These are phyloP conservation scores for Fregetta grallaria DNA, from an alignment of 2,113 vertebrate genomes.

Conservation along the genomic window DNA sequence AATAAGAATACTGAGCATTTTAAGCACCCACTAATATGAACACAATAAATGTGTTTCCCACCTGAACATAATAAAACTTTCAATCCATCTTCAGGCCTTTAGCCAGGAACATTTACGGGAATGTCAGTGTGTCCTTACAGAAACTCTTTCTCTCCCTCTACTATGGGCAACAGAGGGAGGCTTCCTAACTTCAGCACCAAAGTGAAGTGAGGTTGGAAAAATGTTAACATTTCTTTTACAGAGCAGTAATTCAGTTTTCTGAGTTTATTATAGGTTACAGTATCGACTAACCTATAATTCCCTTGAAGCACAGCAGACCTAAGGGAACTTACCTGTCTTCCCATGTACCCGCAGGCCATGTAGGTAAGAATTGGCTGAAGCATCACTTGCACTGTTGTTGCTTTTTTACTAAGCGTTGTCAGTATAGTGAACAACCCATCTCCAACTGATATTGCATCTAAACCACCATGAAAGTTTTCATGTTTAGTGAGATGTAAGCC, in stretches of 20 bases:
- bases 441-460: constrained; percentile 97
- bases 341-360: constrained; percentile 99
- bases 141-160: background rate
- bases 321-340: constrained; percentile 85
- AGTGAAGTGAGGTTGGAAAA: background rate
- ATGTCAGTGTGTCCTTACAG: background rate
- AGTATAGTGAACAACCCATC: constrained; percentile 97
- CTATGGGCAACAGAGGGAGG: fast-evolving
- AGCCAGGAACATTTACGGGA: background rate
- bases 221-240: background rate
- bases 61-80: background rate
- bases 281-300: background rate
- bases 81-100: background rate
- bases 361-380: constrained; percentile 98
- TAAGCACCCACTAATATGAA: background rate
- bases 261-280: background rate
- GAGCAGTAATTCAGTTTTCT: background rate
- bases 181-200: background rate
- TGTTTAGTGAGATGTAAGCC: constrained; percentile 98
- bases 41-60: background rate
- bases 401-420: constrained; percentile 96
- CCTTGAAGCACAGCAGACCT: background rate
- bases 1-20: background rate
- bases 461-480: constrained; percentile 96
- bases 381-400: constrained; percentile 96